Conservation (phyloP, 2,888 invertebrate genomes). For the Cybosia mesomella region DNA sequence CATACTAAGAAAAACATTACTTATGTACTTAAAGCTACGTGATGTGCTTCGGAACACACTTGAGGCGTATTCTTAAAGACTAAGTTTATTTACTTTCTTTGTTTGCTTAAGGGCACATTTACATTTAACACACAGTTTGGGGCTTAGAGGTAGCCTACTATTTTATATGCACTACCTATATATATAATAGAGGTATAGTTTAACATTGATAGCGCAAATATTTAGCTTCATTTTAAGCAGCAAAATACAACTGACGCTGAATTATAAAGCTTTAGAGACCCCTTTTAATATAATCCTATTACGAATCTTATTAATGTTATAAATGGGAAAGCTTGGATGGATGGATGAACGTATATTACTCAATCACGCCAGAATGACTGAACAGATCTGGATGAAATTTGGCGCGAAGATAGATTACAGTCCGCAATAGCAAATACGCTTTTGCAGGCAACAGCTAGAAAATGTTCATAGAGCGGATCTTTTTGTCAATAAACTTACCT, state of each 20-base stretch:
- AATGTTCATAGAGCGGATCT: no score
- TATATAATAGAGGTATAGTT: no score
- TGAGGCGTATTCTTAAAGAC: conserved; percentile 17
- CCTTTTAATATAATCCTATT: background rate
- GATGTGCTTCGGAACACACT: conserved; percentile 20
- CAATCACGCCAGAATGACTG: background rate
- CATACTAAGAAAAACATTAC: conserved; percentile 16
- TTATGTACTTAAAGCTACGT: conserved; percentile 21
- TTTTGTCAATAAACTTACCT: background rate
- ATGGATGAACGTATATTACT: background rate
- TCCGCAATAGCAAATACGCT: background rate
- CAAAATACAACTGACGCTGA: background rate
- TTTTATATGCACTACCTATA: background rate
- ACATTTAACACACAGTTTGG: conserved; percentile 10
- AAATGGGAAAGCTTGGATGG: background rate
- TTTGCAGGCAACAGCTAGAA: background rate
- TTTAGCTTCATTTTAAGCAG: background rate
- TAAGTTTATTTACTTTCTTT: conserved; percentile 17
- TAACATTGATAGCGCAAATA: background rate
- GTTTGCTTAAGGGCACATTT: conserved; percentile 5
- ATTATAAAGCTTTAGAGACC: background rate
- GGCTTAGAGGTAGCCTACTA: background rate
- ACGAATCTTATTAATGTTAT: background rate
- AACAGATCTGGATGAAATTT: background rate
- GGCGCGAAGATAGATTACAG: background rate